A percentile compares a stretch with the other conserved stretches of the same genome.
Evolutionary conservation across 2,888 invertebrate genomes (phyloP).

Genomic region (Fissipunctia ypsillon): DNA sequence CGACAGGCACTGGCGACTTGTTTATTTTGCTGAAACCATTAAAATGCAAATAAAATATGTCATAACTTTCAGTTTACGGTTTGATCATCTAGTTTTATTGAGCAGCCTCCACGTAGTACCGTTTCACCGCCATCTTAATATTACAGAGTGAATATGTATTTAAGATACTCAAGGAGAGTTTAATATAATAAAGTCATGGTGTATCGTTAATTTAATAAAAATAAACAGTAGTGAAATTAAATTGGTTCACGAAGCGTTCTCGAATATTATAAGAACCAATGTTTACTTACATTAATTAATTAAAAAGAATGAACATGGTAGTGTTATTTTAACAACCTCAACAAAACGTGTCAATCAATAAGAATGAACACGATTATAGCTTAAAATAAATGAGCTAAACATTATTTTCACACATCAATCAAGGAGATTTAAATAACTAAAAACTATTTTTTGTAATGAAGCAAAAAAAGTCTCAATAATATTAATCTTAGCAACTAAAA

Average conservation of each 20-base stretch:
- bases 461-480: not conserved
- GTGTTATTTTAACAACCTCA: conserved; percentile 4
- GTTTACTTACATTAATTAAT: not conserved
- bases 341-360: conserved; percentile 3
- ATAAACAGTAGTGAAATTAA: conserved; percentile 35
- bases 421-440: not conserved
- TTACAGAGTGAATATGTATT: conserved; percentile 42
- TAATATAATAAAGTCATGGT: conserved; percentile 32
- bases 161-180: conserved; percentile 33
- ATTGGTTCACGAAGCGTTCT: conserved; percentile 8
- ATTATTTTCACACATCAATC: conserved; percentile 1
- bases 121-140: conserved; percentile 28
- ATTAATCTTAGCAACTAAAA: not conserved
- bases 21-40: conserved; percentile 62
- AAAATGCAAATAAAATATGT: conserved; percentile 62
- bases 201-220: conserved; percentile 45
- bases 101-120: conserved; percentile 4
- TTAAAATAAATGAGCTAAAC: not conserved
- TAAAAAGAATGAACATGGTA: conserved; percentile 5
- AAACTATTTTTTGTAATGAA: not conserved
- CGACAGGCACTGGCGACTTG: conserved; percentile 38
- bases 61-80: conserved; percentile 62
- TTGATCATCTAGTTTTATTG: conserved; percentile 58
- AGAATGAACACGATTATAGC: not conserved
- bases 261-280: conserved; percentile 4